Base-by-base conservation (phyloP, 1,140 invertebrate genomes). In the Protaetia brevitarsis region DNA sequence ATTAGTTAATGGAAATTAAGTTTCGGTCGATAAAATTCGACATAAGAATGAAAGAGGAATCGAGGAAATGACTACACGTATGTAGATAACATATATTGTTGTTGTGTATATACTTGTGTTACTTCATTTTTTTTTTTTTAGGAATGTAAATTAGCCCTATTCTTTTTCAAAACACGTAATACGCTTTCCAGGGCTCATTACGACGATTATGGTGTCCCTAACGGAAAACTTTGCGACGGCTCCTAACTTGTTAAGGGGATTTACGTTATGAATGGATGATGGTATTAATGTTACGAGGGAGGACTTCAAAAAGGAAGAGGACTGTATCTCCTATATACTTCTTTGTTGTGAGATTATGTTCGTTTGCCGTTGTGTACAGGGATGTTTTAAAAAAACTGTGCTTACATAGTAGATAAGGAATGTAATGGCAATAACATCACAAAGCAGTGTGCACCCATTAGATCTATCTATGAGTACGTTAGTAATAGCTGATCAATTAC, bases 1-100 rank as follows among this genome's bases (percentile, higher is more conserved):
- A 51, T 51, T 51, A 51, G 13, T 51, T 51, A 51, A 51, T 51
- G 41, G 26, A 51, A 51, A 51, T 51, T 51, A 51, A 51, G 11
- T 51, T 51, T 6, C 19, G 10, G 34, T 37, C 34, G 34, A 51
- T 11, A 19, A 23, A 51, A 23, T 51, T 23, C 11, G 2, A 23
- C 26, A 7, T 3, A 51, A 8, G 5, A 6, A 7, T 51, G 8
- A 23, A 37, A 37, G 16, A 3, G 10, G 34, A 37, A 13, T 13
- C 5, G 34, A 3, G 2, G n/a, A 13, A 37, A 13, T 6, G 34
- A 37, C 16, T 37, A 13, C n/a, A 37, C 5, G 10, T 6, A n/a
- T n/a, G n/a, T n/a, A n/a, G n/a, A n/a, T n/a, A n/a, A n/a, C n/a
- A n/a, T n/a, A n/a, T n/a, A n/a, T n/a, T n/a, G n/a, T n/a, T n/a